A percentile compares a stretch with the other conserved stretches of the same genome.
Evolutionary conservation across 2,113 vertebrate species (phyloP).

Genomic region (Crotalus horridus): DNA sequence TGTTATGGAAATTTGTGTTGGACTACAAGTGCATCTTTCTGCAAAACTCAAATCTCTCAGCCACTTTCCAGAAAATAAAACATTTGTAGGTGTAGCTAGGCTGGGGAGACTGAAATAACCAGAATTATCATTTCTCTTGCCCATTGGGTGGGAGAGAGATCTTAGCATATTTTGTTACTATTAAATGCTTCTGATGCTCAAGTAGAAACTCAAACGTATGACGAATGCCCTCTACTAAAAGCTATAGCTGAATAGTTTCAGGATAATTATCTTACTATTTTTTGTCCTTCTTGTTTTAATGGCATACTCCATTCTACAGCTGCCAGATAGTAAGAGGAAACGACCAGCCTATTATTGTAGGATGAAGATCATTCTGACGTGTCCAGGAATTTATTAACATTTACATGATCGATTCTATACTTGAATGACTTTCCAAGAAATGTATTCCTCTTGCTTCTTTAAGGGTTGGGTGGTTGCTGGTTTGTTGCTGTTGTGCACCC

Average conservation of each 20-base stretch:
- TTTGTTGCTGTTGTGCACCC: neutral
- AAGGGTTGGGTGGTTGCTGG: neutral
- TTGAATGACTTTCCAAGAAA: conserved; percentile 57
- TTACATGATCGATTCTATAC: conserved; percentile 53
- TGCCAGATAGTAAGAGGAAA: conserved; percentile 58
- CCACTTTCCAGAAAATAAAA: neutral
- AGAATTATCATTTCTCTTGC: neutral
- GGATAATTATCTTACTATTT: conserved; percentile 44
- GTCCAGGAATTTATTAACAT: conserved; percentile 52
- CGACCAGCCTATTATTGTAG: conserved; percentile 52
- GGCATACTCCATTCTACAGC: conserved; percentile 42
- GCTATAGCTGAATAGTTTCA: conserved; percentile 43
- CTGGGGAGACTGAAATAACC: neutral
- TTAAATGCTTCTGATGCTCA: conserved; percentile 38
- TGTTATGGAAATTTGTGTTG: neutral
- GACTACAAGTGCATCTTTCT: neutral
- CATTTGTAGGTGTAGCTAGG: neutral
- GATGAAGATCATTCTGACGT: neutral
- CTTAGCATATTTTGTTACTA: conserved; percentile 38
- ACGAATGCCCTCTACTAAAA: conserved; percentile 44
- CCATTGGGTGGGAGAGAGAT: conserved; percentile 18
- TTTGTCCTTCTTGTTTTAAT: conserved; percentile 31
- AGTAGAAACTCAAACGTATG: conserved; percentile 34
- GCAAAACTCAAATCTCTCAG: neutral
- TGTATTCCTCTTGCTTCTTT: conserved; percentile 6